A percentile compares a stretch with the other conserved stretches of the same genome.
Evolutionary conservation across 1,140 invertebrate species (phyloP).

Genomic region (Bombus haemorrhoidalis): DNA sequence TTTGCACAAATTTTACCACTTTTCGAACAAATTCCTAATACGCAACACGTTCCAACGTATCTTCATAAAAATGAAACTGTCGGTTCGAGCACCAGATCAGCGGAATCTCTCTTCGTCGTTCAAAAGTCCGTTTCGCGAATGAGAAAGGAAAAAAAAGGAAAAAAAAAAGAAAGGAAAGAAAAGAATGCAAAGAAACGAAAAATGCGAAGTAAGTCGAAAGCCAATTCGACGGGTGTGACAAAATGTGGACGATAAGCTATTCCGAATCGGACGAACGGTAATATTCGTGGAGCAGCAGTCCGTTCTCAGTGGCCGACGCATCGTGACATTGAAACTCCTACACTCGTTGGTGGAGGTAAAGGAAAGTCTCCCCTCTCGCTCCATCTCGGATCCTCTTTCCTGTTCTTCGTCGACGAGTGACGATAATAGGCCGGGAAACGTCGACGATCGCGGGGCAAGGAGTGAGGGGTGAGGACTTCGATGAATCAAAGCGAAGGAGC

Average conservation of each 20-base stretch:
- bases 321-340: conserved; percentile 60
- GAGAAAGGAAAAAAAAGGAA: neutral
- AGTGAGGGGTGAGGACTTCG: conserved; percentile 30
- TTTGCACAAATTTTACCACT: neutral
- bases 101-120: neutral
- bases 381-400: conserved; percentile 18
- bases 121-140: neutral
- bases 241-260: neutral
- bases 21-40: neutral
- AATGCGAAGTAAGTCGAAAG: neutral
- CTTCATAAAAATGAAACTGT: neutral
- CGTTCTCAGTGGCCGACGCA: conserved; percentile 32
- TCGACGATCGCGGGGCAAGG: conserved; percentile 32
- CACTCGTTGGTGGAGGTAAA: conserved; percentile 62
- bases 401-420: conserved; percentile 44
- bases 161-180: too few species aligned
- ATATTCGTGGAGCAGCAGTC: neutral
- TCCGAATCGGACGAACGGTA: neutral
- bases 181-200: neutral
- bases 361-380: conserved; percentile 72
- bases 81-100: neutral
- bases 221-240: neutral
- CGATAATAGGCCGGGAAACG: conserved; percentile 50
- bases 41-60: neutral
- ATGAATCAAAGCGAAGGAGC: conserved; percentile 57